Evolutionary conservation across 2,113 vertebrate genomes (phyloP).

Genomic region (Leucopsar rothschildi): DNA sequence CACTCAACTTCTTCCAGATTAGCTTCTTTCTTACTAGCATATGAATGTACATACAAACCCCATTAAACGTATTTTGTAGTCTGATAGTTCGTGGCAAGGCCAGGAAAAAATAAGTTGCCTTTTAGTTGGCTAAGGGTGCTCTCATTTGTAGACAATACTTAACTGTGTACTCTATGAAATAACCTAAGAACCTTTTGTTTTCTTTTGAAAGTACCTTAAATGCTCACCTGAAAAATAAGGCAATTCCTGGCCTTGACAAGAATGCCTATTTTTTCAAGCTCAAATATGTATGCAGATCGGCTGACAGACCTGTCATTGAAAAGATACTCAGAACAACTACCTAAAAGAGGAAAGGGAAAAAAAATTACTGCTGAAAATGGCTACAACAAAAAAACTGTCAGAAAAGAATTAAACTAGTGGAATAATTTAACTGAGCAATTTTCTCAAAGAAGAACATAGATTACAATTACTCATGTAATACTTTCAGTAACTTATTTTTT

Average conservation of each 20-base stretch:
- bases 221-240: conserved; percentile 91
- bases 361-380: not conserved
- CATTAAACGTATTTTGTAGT: not conserved
- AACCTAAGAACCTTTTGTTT: not conserved
- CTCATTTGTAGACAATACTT: not conserved
- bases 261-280: conserved; percentile 85
- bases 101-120: not conserved
- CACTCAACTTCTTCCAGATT: not conserved
- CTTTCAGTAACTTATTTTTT: not conserved
- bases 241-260: conserved; percentile 89
- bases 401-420: not conserved
- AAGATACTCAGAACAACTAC: conserved; percentile 78
- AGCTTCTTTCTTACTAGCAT: not conserved
- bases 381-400: not conserved
- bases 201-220: not conserved
- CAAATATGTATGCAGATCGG: conserved; percentile 73
- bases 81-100: not conserved
- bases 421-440: not conserved
- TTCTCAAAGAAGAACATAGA: not conserved
- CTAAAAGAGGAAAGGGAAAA: conserved; percentile 61
- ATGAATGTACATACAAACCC: fast-evolving
- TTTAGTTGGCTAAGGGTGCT: not conserved
- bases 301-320: conserved; percentile 74
- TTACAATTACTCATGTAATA: not conserved
- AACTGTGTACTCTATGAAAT: not conserved